These are phyloP conservation scores for Glaucidium brasilianum DNA, from an alignment of 2,113 vertebrate species.

Conservation along the genomic window DNA sequence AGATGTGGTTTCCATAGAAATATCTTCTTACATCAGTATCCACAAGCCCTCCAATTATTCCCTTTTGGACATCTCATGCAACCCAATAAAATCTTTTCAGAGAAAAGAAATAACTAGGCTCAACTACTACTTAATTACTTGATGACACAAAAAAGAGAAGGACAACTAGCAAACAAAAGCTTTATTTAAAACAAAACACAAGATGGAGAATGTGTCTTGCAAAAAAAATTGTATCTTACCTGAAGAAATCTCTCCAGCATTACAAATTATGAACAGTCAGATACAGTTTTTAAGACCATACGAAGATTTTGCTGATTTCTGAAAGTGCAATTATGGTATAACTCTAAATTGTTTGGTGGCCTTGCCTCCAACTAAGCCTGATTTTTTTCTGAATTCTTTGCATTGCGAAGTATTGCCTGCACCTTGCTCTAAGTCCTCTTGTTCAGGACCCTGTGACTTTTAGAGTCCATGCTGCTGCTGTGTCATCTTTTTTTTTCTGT, in stretches of 20 bases:
- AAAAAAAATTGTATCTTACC: background rate
- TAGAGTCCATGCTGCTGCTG: background rate
- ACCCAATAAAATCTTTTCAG: background rate
- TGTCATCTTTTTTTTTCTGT: background rate
- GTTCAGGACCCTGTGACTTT: background rate
- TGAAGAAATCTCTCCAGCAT: background rate
- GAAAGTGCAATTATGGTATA: background rate
- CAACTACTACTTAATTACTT: background rate
- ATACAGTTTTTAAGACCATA: background rate
- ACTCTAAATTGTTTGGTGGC: background rate
- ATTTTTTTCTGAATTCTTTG: background rate
- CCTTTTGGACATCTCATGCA: background rate
- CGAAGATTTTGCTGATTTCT: background rate
- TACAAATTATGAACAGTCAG: background rate
- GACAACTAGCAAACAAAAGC: background rate
- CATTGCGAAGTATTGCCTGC: background rate
- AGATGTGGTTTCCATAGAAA: slow-evolving; percentile 48
- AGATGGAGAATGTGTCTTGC: background rate
- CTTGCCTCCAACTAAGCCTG: background rate
- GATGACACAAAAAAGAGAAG: background rate
- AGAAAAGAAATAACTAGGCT: background rate
- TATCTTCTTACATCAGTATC: slow-evolving; percentile 17
- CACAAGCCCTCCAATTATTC: background rate
- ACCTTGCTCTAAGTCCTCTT: background rate
- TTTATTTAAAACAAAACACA: background rate